phyloP scores from a whole-genome alignment of 2,888 invertebrate genomes.

The Achlya flavicornis region DNA sequence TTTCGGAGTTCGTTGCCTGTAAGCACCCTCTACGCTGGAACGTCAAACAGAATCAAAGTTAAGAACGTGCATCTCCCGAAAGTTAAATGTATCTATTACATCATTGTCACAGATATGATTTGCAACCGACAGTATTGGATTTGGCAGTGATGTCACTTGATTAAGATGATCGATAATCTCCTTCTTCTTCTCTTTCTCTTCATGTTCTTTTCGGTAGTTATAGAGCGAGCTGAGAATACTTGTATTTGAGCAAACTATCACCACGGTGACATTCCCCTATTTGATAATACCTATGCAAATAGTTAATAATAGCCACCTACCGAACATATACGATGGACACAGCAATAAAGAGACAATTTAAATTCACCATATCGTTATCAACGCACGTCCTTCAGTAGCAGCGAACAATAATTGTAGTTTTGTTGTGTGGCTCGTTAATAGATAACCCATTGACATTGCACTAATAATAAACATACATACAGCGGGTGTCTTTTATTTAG shows the following conservation, averaged over 20 bases:
- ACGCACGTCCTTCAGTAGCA: background rate
- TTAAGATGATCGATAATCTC: no score
- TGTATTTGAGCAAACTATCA: no score
- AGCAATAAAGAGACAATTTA: background rate
- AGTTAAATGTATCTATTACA: no score
- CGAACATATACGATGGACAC: background rate
- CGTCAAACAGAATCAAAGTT: background rate
- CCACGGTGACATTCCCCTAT: no score
- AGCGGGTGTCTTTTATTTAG: background rate
- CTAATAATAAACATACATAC: background rate
- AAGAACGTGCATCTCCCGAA: no score
- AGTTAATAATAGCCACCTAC: background rate
- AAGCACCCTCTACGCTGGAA: background rate
- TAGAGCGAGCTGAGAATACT: no score
- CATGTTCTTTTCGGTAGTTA: no score
- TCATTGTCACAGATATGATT: no score
- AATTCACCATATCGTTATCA: conserved; percentile 8
- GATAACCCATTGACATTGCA: conserved; percentile 11
- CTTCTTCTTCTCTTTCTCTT: no score
- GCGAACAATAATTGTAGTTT: background rate
- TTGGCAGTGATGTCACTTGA: no score
- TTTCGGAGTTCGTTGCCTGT: background rate
- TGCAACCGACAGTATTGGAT: no score
- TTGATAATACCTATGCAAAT: background rate
- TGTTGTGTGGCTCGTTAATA: background rate